Percentiles rank a stretch among this genome's conserved stretches.
Conservation (phyloP, 2,888 invertebrate species). For the Nycteola revayana region DNA sequence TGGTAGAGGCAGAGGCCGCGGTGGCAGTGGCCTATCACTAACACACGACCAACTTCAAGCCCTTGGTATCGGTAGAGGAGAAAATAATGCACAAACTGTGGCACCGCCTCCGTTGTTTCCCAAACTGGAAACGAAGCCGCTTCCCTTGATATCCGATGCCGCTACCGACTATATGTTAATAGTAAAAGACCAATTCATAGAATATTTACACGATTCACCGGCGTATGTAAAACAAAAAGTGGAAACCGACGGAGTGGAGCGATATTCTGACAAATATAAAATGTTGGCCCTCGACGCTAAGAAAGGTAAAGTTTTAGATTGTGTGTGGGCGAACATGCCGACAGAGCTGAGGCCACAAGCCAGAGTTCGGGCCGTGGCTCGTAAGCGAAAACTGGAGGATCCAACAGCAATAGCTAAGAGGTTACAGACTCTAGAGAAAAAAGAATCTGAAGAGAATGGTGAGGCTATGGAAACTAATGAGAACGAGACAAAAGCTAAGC, state of each 20-base stretch:
- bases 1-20: conserved; percentile 77
- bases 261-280: conserved; percentile 83
- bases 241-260: conserved; percentile 73
- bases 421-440: conserved; percentile 86
- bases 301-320: conserved; percentile 69
- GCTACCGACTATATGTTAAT: conserved; percentile 87
- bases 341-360: conserved; percentile 82
- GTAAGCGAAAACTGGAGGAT: conserved; percentile 66
- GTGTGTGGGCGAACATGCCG: conserved; percentile 84
- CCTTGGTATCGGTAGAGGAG: conserved; percentile 80
- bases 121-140: conserved; percentile 80
- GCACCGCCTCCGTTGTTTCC: conserved; percentile 84
- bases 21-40: conserved; percentile 73
- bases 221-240: conserved; percentile 79
- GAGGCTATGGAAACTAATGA: conserved; percentile 74
- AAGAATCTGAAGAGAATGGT: conserved; percentile 77
- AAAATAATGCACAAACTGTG: conserved; percentile 74
- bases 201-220: conserved; percentile 86
- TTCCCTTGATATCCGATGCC: conserved; percentile 74
- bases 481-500: conserved; percentile 59
- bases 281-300: conserved; percentile 72
- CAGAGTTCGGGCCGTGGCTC: conserved; percentile 48
- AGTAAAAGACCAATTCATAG: conserved; percentile 87
- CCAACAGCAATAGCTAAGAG: conserved; percentile 64
- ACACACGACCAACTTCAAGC: conserved; percentile 82